Conservation (phyloP, 2,113 vertebrate genomes). For the Synchiropus splendidus region DNA sequence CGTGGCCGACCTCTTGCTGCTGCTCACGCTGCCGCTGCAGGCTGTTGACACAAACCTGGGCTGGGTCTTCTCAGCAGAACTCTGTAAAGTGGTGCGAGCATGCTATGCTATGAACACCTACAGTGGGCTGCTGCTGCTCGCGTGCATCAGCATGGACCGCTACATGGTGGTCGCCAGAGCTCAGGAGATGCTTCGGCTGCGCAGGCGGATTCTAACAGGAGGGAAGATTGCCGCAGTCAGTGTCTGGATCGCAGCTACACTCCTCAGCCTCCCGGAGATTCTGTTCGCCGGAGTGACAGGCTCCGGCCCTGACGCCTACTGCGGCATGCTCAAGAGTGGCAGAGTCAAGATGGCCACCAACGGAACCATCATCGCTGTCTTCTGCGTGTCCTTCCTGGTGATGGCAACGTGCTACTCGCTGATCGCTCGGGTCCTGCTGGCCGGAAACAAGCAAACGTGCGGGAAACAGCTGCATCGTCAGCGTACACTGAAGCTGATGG, state of each 20-base stretch:
- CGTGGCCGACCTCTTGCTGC: constrained; percentile 79
- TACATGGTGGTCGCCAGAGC: constrained; percentile 76
- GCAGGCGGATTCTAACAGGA: constrained; percentile 18
- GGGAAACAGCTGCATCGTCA: constrained; percentile 62
- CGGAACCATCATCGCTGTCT: constrained; percentile 68
- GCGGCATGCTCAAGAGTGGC: constrained; percentile 51
- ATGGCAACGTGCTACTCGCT: constrained; percentile 77
- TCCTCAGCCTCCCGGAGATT: constrained; percentile 78
- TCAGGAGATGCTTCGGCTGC: constrained; percentile 43
- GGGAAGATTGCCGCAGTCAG: constrained; percentile 46
- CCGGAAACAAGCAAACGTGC: constrained; percentile 34
- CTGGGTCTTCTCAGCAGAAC: constrained; percentile 54
- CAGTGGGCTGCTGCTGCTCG: constrained; percentile 81
- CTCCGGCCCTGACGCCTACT: constrained; percentile 25
- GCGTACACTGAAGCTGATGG: constrained; percentile 78
- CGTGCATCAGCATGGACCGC: constrained; percentile 84
- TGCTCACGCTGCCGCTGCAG: constrained; percentile 75
- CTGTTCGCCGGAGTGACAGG: constrained; percentile 55
- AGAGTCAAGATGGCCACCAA: constrained; percentile 60
- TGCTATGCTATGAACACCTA: constrained; percentile 81
- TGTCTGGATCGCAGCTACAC: constrained; percentile 66
- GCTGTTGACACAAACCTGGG: constrained; percentile 38
- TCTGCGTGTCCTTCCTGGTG: constrained; percentile 71
- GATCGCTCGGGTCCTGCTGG: constrained; percentile 69
- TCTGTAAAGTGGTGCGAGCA: constrained; percentile 69